Base-by-base conservation (phyloP, 2,113 vertebrate species). In the Osmerus mordax region DNA sequence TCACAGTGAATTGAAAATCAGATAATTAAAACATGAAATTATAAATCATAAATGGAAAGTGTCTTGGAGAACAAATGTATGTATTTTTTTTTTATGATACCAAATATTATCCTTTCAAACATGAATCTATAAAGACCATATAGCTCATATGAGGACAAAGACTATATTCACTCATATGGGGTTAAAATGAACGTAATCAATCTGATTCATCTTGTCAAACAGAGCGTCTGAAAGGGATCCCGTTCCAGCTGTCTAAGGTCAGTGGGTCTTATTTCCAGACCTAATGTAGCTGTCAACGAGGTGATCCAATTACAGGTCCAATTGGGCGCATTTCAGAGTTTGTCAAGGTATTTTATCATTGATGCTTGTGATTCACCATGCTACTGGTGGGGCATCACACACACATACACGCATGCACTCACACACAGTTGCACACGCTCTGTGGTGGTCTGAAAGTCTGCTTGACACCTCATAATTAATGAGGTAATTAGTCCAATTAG, bases 271-370 rank as follows among this genome's bases (percentile, higher is more conserved):
- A 70, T 77, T 84, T 65, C 65, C 74, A 76, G 65, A 71, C 67
- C 54, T 77, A 80, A 88, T 86, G 77, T 75, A 85, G 82, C 86
- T 86, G 84, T 90, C 84, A 88, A 74, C 83, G 16, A 77, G 78
- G 78, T 86, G 79, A 82, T 84, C 85, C 79, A 82, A 82, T 87
- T 75, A 83, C 64, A 69, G 72, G 71, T 65, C 60, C 29, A 67
- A 80, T 86, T 88, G 63, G 74, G 78, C 55, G 73, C 78, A 73
- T 80, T 84, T 86, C 84, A 82, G 76, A 79, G 73, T 87, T 89
- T 86, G 83, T 87, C 85, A 89, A 83, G 86, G 86, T 82, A 76
- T 83, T 84, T 89, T 84, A 89, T 47, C 51, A 56, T 47, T 78
- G 84, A 86, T 41, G 73, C 60, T 67, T 80, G 1, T 23, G 18